phyloP scores from a whole-genome alignment of 2,888 invertebrate species.

The Carpatolechia fugitivella region DNA sequence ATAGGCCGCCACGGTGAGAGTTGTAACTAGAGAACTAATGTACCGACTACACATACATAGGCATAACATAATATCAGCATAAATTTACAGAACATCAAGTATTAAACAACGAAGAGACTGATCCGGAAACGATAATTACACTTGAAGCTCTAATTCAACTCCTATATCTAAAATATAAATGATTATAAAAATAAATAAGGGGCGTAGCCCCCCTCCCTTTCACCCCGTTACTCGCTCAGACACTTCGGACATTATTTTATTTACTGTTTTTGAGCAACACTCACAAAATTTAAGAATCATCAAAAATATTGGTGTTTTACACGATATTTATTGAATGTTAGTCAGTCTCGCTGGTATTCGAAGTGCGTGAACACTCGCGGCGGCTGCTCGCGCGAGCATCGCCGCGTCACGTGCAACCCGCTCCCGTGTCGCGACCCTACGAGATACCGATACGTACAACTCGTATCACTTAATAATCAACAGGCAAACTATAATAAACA shows the following conservation, averaged over 20 bases:
- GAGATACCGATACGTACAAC: conserved; percentile 35
- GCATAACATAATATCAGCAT: conserved; percentile 41
- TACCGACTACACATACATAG: conserved; percentile 26
- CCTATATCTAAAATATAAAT: conserved; percentile 72
- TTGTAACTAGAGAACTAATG: conserved; percentile 22
- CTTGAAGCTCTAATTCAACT: conserved; percentile 55
- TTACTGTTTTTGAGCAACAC: conserved; percentile 45
- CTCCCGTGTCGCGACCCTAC: background rate
- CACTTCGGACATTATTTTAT: conserved; percentile 35
- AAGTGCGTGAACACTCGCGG: background rate
- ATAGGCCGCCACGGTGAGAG: conserved; percentile 29
- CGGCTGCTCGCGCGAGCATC: background rate
- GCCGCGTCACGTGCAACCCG: background rate
- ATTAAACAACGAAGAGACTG: conserved; percentile 34
- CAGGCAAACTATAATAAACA: conserved; percentile 50
- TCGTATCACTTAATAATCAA: conserved; percentile 50
- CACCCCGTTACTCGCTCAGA: conserved; percentile 39
- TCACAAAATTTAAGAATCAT: conserved; percentile 38
- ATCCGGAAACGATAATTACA: conserved; percentile 51
- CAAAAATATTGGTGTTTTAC: conserved; percentile 38
- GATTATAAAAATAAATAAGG: conserved; percentile 78
- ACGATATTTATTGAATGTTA: conserved; percentile 21
- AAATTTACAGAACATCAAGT: conserved; percentile 31
- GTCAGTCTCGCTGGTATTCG: conserved; percentile 17
- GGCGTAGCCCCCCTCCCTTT: conserved; percentile 58